Evolutionary conservation across 2,113 vertebrate species (phyloP), one percentile per base, ranked within the genome.

Genomic region (Amblyopsis rosae): DNA sequence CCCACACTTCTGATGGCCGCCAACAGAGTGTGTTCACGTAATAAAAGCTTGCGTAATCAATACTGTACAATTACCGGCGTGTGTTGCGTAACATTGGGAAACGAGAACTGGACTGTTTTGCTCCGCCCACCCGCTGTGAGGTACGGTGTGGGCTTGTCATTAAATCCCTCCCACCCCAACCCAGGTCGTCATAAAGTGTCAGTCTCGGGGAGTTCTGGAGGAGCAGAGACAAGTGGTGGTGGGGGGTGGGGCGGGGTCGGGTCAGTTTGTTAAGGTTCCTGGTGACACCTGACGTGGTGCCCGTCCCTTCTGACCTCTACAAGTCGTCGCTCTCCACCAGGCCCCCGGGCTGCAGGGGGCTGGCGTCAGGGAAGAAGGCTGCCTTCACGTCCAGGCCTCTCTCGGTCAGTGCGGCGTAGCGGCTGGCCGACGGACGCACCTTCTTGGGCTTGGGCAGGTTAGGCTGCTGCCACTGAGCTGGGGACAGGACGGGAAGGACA

Each of bases 291-390:
- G 15, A 57, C 1, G 33, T 66, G 15, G 12, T 45, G 51, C n/a
- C 66, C 61, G 9, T 35, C 12, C 16, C 26, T 6, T 16, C 58
- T n/a, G 50, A 47, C 41, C 48, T 85, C 89, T 94, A 99, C 94
- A 99, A 94, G 80, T 99, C 98, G 9, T 99, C 98, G 0, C 98
- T 99, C 73, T 99, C 98, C 81, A 99, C 96, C 88, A 99, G 87
- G 83, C 92, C 91, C 0, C 96, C 90, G 0, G 94, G 88, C 76
- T 92, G 95, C 62, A 94, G 92, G 0, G 96, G 95, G 67, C 86
- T 95, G 86, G 95, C 94, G 78, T 99, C 98, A 0, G 98, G 98
- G 85, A 98, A 95, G 93, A 99, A 99, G 12, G 98, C 97, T 0
- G 98, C 97, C 89, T 93, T 98, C 87, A 99, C 97, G 67, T 99